Evolutionary conservation across 2,888 invertebrate genomes (phyloP).

Genomic region (Petrolisthes manimaculis): DNA sequence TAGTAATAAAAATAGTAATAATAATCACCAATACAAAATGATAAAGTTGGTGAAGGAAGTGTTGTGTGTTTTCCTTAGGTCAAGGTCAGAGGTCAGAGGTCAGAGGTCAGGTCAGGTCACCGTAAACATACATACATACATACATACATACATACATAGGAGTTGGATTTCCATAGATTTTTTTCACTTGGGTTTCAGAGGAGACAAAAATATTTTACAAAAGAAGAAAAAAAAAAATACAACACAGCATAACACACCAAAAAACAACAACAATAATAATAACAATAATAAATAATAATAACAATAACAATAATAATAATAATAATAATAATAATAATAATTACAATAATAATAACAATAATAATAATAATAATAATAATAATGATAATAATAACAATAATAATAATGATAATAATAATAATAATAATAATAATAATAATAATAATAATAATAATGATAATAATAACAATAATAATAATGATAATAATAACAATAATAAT

Average conservation of each 20-base stretch:
- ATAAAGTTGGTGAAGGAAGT: too few relatives aligned
- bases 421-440: background rate
- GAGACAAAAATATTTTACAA: too few relatives aligned
- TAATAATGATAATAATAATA: background rate
- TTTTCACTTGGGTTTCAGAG: too few relatives aligned
- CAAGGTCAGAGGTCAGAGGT: too few relatives aligned
- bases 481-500: background rate
- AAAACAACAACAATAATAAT: background rate
- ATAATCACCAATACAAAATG: too few relatives aligned
- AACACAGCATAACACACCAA: background rate
- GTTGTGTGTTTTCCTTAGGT: too few relatives aligned
- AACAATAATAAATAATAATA: background rate
- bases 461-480: background rate
- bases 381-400: background rate
- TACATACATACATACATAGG: too few relatives aligned
- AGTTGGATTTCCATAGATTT: too few relatives aligned
- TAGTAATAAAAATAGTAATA: too few relatives aligned
- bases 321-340: too few relatives aligned
- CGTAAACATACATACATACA: too few relatives aligned
- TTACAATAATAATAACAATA: conserved; percentile 11
- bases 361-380: conserved; percentile 3
- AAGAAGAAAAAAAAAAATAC: background rate
- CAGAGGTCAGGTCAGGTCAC: too few relatives aligned
- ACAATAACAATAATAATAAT: background rate
- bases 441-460: background rate